Evolutionary conservation across 2,888 invertebrate genomes (phyloP), one percentile per base, ranked within the genome.

Genomic region (Coenonympha glycerion): DNA sequence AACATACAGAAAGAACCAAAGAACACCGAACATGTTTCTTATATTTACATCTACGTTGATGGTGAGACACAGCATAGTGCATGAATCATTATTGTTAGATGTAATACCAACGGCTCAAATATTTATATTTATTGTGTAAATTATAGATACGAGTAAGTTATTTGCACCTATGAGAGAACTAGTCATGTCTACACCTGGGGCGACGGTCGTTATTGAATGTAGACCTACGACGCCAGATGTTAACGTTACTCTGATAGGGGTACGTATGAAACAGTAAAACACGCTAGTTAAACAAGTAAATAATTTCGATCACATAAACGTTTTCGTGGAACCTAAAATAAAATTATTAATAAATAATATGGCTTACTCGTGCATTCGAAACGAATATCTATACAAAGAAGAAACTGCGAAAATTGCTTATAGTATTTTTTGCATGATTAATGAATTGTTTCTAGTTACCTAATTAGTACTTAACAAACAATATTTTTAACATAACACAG

Each of bases 141-240:
- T 86, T 87, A 74, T 87, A 87, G 87, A 79, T 62, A 71, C 81
- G 44, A 71, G 68, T 64, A 76, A 61, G 62, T 64, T 84, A 62
- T 73, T 82, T 65, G 84, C 83, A 57, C 84, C 87, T 37, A 76
- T 83, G 76, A 76, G 70, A 58, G 76, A 80, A 62, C 55, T 80
- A 56, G 65, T 83, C 49, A 68, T 66, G 56, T 65, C 73, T 54
- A 75, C 69, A 66, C 65, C 60, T 52, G 63, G 64, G 49, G 68
- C 66, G 56, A 73, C 69, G 58, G 69, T 79, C 57, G 63, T 84
- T 55, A 76, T 85, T 59, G 80, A 76, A 71, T 87, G 87, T 85
- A 84, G 76, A 73, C 87, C 87, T 40, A 78, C 82, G 36, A 78
- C 77, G 63, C 84, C 87, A 56, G 85, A 86, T 56, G 68, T 82